Percentiles rank a stretch among this genome's conserved stretches.
Conservation (phyloP, 2,113 vertebrate species). For the Cryptomyrus ogoouensis region DNA sequence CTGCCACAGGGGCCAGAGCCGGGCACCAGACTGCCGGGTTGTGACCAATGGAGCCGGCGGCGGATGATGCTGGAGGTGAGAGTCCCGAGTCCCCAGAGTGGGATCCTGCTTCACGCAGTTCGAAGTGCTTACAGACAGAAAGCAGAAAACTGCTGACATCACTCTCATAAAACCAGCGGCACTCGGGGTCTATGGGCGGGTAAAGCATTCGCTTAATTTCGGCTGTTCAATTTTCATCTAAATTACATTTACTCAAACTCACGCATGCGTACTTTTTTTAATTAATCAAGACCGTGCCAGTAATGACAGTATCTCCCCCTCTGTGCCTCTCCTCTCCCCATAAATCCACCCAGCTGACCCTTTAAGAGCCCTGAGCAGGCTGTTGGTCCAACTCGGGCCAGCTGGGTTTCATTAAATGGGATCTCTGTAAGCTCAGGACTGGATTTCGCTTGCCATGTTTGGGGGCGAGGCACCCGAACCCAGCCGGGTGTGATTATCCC, state of each 20-base stretch:
- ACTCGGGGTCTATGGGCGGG: neutral
- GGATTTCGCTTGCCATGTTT: neutral
- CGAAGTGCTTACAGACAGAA: conserved; percentile 5
- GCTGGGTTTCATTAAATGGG: conserved; percentile 2
- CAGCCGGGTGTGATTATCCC: neutral
- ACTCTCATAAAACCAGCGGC: neutral
- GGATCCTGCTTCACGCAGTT: neutral
- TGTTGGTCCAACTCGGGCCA: neutral
- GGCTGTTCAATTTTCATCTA: neutral
- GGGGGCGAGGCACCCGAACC: neutral
- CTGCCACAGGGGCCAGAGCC: neutral
- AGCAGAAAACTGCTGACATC: conserved; percentile 1
- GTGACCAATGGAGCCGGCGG: neutral
- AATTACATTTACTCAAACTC: conserved; percentile 9
- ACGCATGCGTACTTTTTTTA: conserved; percentile 2
- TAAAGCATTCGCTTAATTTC: neutral
- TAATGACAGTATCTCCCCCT: neutral
- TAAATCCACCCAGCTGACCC: conserved; percentile 3
- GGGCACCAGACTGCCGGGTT: neutral
- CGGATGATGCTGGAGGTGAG: neutral
- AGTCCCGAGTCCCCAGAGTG: neutral
- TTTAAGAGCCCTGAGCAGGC: neutral
- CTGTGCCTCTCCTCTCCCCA: neutral
- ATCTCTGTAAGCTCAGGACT: conserved; percentile 2
- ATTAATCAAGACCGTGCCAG: neutral